These are phyloP conservation scores for Agapostemon virescens DNA, from an alignment of 2,888 invertebrate genomes.

Conservation along the genomic window DNA sequence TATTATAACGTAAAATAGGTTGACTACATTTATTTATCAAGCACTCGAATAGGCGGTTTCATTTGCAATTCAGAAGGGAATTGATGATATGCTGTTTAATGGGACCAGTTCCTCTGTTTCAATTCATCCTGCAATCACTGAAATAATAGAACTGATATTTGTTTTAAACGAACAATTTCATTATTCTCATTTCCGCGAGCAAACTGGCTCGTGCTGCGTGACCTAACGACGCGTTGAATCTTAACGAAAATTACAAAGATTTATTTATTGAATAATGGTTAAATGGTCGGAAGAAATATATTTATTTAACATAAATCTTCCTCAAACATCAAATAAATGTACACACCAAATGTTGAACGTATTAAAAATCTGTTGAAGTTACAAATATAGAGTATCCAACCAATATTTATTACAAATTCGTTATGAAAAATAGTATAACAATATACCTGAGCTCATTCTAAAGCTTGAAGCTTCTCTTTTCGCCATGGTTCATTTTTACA, in stretches of 20 bases:
- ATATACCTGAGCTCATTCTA: neutral
- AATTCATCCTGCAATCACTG: neutral
- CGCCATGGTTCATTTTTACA: neutral
- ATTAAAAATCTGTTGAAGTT: too few species aligned
- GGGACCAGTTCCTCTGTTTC: neutral
- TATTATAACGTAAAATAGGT: neutral
- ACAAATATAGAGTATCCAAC: neutral
- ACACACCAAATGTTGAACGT: neutral
- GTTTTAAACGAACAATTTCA: neutral
- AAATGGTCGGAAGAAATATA: neutral
- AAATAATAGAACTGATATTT: neutral
- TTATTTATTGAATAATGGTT: neutral
- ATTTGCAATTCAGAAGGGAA: conserved; percentile 1
- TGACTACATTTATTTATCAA: neutral
- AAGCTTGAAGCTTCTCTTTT: neutral
- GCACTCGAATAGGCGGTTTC: neutral
- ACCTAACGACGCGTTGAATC: neutral
- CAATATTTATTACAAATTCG: neutral
- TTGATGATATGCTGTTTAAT: conserved; percentile 7
- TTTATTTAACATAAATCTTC: neutral
- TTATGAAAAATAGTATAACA: neutral
- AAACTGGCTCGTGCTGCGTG: neutral
- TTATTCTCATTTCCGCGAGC: neutral
- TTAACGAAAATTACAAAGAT: neutral
- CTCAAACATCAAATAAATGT: neutral